A percentile compares a stretch with the other conserved stretches of the same genome.
phyloP scores from a whole-genome alignment of 2,113 vertebrate genomes.

The Dinomys branickii region DNA sequence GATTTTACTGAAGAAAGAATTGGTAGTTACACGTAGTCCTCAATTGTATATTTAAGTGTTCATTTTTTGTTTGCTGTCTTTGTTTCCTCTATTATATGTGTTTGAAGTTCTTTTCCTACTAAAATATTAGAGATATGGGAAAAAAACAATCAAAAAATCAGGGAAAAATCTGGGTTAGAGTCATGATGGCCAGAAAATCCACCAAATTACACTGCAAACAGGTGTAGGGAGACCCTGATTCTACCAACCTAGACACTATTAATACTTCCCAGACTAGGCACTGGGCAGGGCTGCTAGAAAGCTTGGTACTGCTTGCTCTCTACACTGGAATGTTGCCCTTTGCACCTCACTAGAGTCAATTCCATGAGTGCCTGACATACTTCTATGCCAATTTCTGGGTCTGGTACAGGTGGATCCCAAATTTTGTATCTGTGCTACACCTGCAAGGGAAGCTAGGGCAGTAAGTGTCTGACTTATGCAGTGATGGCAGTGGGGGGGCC shows the following conservation, averaged over 20 bases:
- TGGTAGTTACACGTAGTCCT: conserved; percentile 58
- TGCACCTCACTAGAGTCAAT: background rate
- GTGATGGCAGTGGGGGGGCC: background rate
- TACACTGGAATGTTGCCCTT: background rate
- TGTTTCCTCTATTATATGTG: conserved; percentile 65
- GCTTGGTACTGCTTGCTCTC: background rate
- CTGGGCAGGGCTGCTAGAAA: background rate
- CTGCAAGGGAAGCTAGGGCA: background rate
- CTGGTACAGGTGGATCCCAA: background rate
- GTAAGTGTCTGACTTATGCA: background rate
- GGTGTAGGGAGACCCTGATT: background rate
- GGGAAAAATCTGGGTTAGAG: background rate
- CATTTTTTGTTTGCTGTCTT: conserved; percentile 62
- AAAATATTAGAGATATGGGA: conserved; percentile 69
- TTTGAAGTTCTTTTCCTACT: conserved; percentile 70
- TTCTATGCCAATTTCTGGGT: conserved; percentile 1
- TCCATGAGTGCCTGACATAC: background rate
- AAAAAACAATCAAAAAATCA: too few species aligned
- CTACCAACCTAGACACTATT: background rate
- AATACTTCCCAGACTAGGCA: background rate
- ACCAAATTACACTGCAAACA: background rate
- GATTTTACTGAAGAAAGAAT: conserved; percentile 64
- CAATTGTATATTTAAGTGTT: conserved; percentile 71
- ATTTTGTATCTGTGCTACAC: background rate
- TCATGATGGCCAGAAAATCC: background rate